Conservation (phyloP, 2,888 invertebrate genomes). For the Seira musarum region DNA sequence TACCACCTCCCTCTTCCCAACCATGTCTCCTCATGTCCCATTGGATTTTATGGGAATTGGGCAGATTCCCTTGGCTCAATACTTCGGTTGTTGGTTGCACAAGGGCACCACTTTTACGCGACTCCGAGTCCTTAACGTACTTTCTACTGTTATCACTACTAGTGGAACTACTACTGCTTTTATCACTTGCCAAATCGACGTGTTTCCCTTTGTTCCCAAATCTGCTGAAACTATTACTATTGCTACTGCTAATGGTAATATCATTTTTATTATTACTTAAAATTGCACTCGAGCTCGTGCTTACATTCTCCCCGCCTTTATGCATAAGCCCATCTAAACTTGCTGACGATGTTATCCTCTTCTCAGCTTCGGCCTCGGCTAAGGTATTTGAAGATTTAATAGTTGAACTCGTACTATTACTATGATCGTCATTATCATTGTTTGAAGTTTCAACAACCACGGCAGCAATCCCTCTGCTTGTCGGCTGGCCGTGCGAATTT, state of each 20-base stretch:
- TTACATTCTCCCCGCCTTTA: conserved; percentile 37
- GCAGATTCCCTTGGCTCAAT: conserved; percentile 51
- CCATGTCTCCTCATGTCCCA: conserved; percentile 45
- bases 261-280: conserved; percentile 33
- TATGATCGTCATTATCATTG: background rate
- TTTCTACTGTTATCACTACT: conserved; percentile 37
- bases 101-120: conserved; percentile 41
- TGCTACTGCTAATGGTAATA: conserved; percentile 36
- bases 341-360: conserved; percentile 3
- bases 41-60: conserved; percentile 54
- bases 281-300: conserved; percentile 13
- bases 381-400: conserved; percentile 23
- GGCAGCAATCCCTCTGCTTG: conserved; percentile 47
- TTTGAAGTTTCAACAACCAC: conserved; percentile 36
- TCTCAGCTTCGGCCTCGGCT: conserved; percentile 19
- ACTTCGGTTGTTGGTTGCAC: conserved; percentile 33
- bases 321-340: conserved; percentile 43
- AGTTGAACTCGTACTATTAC: conserved; percentile 9
- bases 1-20: conserved; percentile 29
- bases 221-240: conserved; percentile 42
- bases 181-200: conserved; percentile 55
- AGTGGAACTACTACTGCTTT: conserved; percentile 25
- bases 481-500: conserved; percentile 53
- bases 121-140: conserved; percentile 19
- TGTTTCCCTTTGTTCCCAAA: conserved; percentile 53